Evolutionary conservation across 2,113 vertebrate species (phyloP).

Genomic region (Lepus timidus): DNA sequence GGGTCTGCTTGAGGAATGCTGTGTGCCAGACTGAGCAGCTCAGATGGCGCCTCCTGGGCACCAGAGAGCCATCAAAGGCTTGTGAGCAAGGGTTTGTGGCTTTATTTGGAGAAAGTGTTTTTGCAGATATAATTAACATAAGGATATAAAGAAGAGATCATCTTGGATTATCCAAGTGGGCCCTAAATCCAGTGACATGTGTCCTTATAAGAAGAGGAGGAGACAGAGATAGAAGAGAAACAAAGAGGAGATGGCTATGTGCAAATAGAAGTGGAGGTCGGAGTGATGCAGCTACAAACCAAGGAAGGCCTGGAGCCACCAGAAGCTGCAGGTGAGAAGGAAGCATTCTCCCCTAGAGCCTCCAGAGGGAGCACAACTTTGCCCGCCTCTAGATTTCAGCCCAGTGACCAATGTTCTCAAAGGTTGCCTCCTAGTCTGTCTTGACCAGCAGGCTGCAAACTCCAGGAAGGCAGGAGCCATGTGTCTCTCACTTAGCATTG

Average conservation of each 20-base stretch:
- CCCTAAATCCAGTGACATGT: constrained; percentile 33
- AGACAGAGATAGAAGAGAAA: neutral
- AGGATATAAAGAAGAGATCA: constrained; percentile 30
- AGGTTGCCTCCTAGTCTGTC: neutral
- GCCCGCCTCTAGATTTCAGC: neutral
- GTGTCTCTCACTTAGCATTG: neutral
- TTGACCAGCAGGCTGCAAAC: neutral
- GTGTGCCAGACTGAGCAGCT: neutral
- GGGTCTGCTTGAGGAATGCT: neutral
- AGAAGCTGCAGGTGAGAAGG: neutral
- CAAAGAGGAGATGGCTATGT: neutral
- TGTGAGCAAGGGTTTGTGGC: neutral
- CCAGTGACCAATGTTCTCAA: neutral
- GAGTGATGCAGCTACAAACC: neutral
- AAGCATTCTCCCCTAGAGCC: neutral
- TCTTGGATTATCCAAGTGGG: neutral
- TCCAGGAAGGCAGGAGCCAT: neutral
- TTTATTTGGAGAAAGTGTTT: neutral
- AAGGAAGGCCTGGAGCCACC: neutral
- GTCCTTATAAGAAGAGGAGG: neutral
- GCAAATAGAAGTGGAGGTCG: neutral
- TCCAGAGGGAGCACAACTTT: neutral
- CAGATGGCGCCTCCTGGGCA: neutral
- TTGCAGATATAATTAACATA: constrained; percentile 17
- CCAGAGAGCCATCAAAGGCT: neutral